Conservation (phyloP, 2,113 vertebrate species). For the Stegastes partitus region DNA sequence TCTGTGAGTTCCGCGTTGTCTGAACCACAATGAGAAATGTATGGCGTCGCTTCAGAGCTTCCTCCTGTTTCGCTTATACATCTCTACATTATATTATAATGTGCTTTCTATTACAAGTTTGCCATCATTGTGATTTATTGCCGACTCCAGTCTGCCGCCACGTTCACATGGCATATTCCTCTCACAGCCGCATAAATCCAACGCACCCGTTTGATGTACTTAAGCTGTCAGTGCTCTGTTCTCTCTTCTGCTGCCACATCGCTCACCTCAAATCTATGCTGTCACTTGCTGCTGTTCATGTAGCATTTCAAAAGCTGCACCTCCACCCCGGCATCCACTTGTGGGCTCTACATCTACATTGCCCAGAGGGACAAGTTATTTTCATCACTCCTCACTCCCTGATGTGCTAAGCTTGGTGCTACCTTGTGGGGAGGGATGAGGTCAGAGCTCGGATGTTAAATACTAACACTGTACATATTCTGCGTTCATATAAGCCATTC, state of each 20-base stretch:
- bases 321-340: neutral
- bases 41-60: no score
- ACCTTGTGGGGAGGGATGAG: neutral
- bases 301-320: neutral
- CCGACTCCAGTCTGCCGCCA: no score
- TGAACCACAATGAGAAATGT: no score
- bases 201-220: neutral
- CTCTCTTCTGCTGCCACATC: neutral
- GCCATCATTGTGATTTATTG: no score
- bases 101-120: no score
- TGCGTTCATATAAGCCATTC: no score
- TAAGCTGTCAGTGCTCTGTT: neutral
- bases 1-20: no score
- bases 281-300: constrained; percentile 5
- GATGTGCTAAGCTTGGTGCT: neutral
- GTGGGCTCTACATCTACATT: neutral
- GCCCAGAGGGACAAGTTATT: neutral
- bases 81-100: no score
- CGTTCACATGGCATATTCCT: neutral
- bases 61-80: no score
- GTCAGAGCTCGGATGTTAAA: neutral
- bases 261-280: constrained; percentile 2
- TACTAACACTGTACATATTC: no score
- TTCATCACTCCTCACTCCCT: neutral
- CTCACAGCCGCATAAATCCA: neutral